Evolutionary conservation across 92 coral and sea anemone genomes (phyloP).

Genomic region (Bergia sp.): DNA sequence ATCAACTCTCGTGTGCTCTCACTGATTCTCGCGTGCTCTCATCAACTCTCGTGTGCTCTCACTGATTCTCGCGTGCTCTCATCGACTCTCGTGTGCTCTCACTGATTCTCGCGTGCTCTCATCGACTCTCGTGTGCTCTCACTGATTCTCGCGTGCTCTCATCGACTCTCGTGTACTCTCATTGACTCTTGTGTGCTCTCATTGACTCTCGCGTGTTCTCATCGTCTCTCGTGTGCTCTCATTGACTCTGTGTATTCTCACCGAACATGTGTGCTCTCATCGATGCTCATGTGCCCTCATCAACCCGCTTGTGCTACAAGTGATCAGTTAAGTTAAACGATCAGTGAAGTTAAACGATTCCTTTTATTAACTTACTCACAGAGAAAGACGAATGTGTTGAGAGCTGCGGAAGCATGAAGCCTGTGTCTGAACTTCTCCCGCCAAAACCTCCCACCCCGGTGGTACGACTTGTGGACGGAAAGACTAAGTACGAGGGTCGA

Average conservation of each 20-base stretch:
- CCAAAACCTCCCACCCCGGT: slow-evolving; percentile 65
- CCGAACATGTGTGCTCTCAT: neutral
- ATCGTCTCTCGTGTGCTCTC: too few relatives aligned
- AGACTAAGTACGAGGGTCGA: slow-evolving; percentile 79
- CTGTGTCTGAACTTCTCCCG: slow-evolving; percentile 72
- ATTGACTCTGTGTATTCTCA: neutral
- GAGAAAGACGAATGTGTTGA: slow-evolving; percentile 59
- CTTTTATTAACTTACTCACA: slow-evolving; percentile 21
- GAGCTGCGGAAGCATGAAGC: slow-evolving; percentile 62
- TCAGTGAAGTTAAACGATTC: neutral
- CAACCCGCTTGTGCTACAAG: too few relatives aligned
- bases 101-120: neutral
- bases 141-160: too few relatives aligned
- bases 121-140: too few relatives aligned
- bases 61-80: too few relatives aligned
- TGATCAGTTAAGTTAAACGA: neutral
- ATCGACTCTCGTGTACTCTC: too few relatives aligned
- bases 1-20: too few relatives aligned
- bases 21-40: too few relatives aligned
- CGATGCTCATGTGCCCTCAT: neutral
- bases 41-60: too few relatives aligned
- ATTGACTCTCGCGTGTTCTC: too few relatives aligned
- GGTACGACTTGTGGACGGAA: slow-evolving; percentile 81
- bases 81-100: neutral
- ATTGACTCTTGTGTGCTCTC: too few relatives aligned